Base-by-base conservation (phyloP, 92 coral and sea anemone genomes). In the Parazoanthus swiftii region DNA sequence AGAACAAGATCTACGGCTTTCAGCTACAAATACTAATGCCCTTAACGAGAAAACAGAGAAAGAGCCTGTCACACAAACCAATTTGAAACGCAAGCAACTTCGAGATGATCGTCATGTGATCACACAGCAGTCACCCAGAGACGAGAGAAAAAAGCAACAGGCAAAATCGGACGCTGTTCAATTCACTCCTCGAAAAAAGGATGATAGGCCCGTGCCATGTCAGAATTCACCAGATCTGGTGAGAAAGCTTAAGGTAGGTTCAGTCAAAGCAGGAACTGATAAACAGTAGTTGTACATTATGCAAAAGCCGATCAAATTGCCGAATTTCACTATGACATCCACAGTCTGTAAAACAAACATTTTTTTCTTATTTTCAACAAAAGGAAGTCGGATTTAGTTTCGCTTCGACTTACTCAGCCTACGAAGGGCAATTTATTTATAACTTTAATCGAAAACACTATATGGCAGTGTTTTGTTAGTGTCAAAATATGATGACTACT, bases 181-280 rank as follows among this genome's bases (percentile, higher is more conserved):
- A 18, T 70, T 54, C 4, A 71, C 87, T 43, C 87, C 87, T 3
- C 79, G 87, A 26, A 84, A 84, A 72, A 46, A 4, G 26, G 77
- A 48, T 2, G 77, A 71, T n/a, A 84, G 87, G 79, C 87, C 77
- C 0, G 26, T 84, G 44, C 77, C 87, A 68, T 71, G 78, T 58
- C 87, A 84, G 87, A 84, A 84, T 10, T 84, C 87, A 2, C 87
- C 87, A 6, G 87, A 84, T 46, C 79, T 43, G 3, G 79, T 84
- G 74, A 84, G 13, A 84, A 84, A 26, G 79, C 63, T 84, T 44
- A 71, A 84, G 87, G 87, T 84, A 84, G 23, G 82, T 79, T 48
- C n/a, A 1, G 8, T 35, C 16, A 74, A 36, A 16, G 3, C 21
- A 15, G 21, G 25, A 54, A 54, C 59, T 54, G 59, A 54, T 54